Conservation (phyloP, 1,140 invertebrate species). For the Musca domestica region DNA sequence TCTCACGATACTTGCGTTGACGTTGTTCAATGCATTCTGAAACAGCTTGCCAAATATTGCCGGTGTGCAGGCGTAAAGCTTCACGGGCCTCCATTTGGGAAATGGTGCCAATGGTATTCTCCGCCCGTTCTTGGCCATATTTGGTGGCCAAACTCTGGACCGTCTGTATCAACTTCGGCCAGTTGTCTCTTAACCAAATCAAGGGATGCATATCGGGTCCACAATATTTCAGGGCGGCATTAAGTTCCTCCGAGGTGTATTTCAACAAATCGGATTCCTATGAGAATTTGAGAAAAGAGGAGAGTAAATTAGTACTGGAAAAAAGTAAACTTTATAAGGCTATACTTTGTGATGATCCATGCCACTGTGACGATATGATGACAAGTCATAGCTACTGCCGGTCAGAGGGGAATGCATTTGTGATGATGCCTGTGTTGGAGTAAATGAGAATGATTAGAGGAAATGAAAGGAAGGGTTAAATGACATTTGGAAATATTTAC, state of each 20-base stretch:
- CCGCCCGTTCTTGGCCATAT: slow-evolving; percentile 71
- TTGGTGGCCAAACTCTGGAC: slow-evolving; percentile 81
- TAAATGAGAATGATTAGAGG: slow-evolving; percentile 4
- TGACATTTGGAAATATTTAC: background rate
- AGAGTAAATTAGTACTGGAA: slow-evolving; percentile 15
- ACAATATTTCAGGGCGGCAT: slow-evolving; percentile 77
- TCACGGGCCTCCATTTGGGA: slow-evolving; percentile 76
- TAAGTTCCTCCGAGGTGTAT: slow-evolving; percentile 82
- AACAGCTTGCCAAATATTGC: slow-evolving; percentile 88
- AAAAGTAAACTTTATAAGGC: background rate
- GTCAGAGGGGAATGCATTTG: slow-evolving; percentile 7
- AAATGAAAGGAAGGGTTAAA: background rate
- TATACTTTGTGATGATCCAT: slow-evolving; percentile 16
- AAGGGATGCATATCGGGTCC: slow-evolving; percentile 71
- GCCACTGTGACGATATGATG: slow-evolving; percentile 1
- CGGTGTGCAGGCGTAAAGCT: slow-evolving; percentile 73
- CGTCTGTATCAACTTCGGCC: slow-evolving; percentile 82
- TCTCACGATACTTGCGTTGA: slow-evolving; percentile 74
- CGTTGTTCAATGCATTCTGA: slow-evolving; percentile 81
- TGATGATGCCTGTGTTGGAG: slow-evolving; percentile 3
- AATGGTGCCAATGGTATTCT: slow-evolving; percentile 72
- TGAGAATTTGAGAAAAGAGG: slow-evolving; percentile 26
- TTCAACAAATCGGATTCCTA: slow-evolving; percentile 80
- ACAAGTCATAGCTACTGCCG: slow-evolving; percentile 7
- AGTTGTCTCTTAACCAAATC: slow-evolving; percentile 80